Base-by-base conservation (phyloP, 2,888 invertebrate genomes). In the Tholera decimalis region DNA sequence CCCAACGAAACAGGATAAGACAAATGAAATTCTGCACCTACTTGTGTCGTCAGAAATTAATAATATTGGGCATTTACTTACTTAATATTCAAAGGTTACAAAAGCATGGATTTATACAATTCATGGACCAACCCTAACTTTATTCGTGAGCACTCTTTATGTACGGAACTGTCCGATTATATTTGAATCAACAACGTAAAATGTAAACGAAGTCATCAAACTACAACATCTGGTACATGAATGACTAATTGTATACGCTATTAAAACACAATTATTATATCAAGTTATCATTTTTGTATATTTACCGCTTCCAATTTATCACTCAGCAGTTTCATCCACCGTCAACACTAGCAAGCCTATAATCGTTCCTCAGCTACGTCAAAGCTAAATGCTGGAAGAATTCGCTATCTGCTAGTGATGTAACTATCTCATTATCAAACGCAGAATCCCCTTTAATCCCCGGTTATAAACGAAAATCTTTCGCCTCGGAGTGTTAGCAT, bases 381-480 rank as follows among this genome's bases (percentile, higher is more conserved):
- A 63, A 71, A 70, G 64, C 46, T 44, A n/a, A 47, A 41, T 61
- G 57, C 60, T 59, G 56, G 61, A 62, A 65, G 74, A 71, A 63
- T 80, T 84, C 79, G 79, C 84, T 89, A 89, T 90, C 88, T 84
- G 80, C 73, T 66, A 83, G 79, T 94, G 92, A 93, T 91, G 93
- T 93, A 94, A 93, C 80, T 84, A 84, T 82, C 85, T 84, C 82
- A 88, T 91, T 94, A 94, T 94, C 93, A 92, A 85, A 84, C 84
- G 81, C 85, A 83, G 88, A 94, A 94, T 93, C 94, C 92, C 39
- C 84, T 82, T 84, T 94, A 95, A 94, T 94, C 94, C 93, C 85
- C 71, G 79, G 89, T 88, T 82, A 89, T 95, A 94, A 95, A 94
- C 89, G 92, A 92, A n/a, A 93, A 93, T 94, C 93, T 95, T 92